phyloP scores from a whole-genome alignment of 2,888 invertebrate species.

The Lasioglossum oenotherae region DNA sequence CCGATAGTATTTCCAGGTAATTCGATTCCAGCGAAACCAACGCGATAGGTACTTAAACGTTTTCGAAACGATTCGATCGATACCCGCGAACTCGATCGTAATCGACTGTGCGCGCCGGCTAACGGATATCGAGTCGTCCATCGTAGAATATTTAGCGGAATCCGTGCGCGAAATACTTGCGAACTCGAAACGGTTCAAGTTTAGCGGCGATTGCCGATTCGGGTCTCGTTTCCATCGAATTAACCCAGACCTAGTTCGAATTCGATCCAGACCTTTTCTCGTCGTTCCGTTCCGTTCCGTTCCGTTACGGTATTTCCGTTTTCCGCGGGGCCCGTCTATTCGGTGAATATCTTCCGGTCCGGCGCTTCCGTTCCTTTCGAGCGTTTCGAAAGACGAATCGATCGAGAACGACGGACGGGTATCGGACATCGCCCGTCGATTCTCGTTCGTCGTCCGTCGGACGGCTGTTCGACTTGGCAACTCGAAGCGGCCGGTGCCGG shows the following conservation, averaged over 20 bases:
- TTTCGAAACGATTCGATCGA: slow-evolving; percentile 57
- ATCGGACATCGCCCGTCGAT: background rate
- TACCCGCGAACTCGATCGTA: slow-evolving; percentile 38
- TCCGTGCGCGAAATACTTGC: slow-evolving; percentile 50
- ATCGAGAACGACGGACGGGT: background rate
- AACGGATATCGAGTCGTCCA: slow-evolving; percentile 33
- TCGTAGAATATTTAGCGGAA: slow-evolving; percentile 52
- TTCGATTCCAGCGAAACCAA: slow-evolving; percentile 52
- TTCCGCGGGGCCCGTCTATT: background rate
- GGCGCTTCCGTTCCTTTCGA: background rate
- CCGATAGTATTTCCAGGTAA: slow-evolving; percentile 56
- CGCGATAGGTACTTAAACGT: slow-evolving; percentile 52
- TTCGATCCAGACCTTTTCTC: slow-evolving; percentile 19
- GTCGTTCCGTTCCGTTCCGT: background rate
- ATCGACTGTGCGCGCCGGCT: slow-evolving; percentile 31
- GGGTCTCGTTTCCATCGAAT: slow-evolving; percentile 43
- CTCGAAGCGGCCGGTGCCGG: background rate
- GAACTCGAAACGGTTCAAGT: slow-evolving; percentile 35
- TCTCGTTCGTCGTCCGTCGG: background rate
- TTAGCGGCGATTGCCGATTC: slow-evolving; percentile 35
- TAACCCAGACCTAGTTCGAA: slow-evolving; percentile 50
- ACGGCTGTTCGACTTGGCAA: background rate
- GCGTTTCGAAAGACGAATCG: background rate
- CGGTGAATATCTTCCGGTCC: background rate
- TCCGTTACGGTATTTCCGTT: background rate